phyloP scores from a whole-genome alignment of 1,140 invertebrate species.

The Dendrolimus kikuchii region DNA sequence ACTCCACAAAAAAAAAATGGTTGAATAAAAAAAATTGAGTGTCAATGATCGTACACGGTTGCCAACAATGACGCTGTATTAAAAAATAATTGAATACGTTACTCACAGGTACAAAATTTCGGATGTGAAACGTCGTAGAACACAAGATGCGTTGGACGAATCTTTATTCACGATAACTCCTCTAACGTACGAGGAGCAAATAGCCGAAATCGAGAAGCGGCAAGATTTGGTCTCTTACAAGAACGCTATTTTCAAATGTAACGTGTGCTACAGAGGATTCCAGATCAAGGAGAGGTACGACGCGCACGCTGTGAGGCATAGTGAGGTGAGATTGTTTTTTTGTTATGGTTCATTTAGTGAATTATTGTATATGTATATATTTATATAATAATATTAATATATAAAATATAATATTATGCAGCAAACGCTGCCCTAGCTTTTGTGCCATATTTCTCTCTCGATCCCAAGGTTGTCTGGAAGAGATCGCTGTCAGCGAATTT shows the following conservation, averaged over 20 bases:
- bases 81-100: not conserved
- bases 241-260: constrained; percentile 40
- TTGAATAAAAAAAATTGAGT: no score
- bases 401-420: no score
- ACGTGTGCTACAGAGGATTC: constrained; percentile 43
- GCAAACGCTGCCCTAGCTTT: no score
- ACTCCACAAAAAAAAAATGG: no score
- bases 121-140: constrained; percentile 38
- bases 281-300: constrained; percentile 38
- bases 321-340: constrained; percentile 27
- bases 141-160: constrained; percentile 37
- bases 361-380: no score
- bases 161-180: constrained; percentile 40
- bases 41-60: no score
- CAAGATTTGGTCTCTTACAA: constrained; percentile 33
- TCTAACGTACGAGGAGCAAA: constrained; percentile 48
- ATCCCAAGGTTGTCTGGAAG: no score
- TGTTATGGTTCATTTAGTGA: no score
- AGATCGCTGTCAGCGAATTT: no score
- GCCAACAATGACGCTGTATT: no score
- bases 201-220: constrained; percentile 32
- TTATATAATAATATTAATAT: no score
- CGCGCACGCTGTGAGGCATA: constrained; percentile 39
- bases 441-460: no score
- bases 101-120: constrained; percentile 42